phyloP scores from a whole-genome alignment of 2,888 invertebrate species.

The Ditula angustiorana region DNA sequence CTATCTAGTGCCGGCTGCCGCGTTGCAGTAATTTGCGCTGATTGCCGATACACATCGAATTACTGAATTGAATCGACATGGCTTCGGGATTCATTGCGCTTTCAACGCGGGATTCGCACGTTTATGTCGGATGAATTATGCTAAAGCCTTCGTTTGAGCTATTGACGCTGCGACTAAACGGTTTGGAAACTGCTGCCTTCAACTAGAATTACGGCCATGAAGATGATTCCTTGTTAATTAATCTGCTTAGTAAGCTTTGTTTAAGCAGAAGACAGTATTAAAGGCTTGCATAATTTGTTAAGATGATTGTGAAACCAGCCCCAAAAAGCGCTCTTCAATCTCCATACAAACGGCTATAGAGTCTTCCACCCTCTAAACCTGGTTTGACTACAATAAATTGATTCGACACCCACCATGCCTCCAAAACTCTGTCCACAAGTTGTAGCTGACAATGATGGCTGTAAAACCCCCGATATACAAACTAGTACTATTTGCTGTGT shows the following conservation, averaged over 20 bases:
- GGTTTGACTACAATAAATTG: no score
- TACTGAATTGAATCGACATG: constrained; percentile 5
- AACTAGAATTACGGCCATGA: neutral
- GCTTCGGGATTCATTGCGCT: constrained; percentile 5
- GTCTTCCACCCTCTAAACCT: no score
- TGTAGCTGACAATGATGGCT: no score
- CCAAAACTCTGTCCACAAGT: no score
- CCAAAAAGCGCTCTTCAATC: no score
- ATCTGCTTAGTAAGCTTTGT: neutral
- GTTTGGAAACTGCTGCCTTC: neutral
- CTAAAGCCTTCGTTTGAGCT: constrained; percentile 8
- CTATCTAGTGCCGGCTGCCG: neutral
- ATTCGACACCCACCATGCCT: no score
- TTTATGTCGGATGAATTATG: neutral
- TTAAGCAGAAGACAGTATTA: no score
- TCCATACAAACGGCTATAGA: no score
- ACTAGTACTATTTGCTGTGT: no score
- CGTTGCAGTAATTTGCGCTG: constrained; percentile 13
- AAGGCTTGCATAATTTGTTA: no score
- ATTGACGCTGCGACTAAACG: neutral
- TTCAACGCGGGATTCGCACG: neutral
- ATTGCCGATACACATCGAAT: constrained; percentile 11
- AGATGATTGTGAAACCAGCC: no score
- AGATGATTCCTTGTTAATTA: neutral
- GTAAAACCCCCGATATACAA: no score